Base-by-base conservation (phyloP, 2,113 vertebrate species). In the Gnathonemus longibarbis region DNA sequence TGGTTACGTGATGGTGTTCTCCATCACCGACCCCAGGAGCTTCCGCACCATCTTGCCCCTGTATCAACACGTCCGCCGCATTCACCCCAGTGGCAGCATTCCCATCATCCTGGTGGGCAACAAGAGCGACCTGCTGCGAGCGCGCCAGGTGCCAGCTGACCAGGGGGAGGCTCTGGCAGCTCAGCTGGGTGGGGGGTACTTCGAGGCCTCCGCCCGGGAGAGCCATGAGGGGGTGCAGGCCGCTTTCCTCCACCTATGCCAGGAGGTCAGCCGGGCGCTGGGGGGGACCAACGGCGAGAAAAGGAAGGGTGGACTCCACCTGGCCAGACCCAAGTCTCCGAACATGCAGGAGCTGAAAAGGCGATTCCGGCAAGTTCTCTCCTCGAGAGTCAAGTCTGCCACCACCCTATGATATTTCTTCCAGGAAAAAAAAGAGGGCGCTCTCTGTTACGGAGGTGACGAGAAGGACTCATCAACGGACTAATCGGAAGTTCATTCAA, bases 301-400 rank as follows among this genome's bases (percentile, higher is more conserved):
- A 84, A 93, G 97, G n/a, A 95, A 95, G 39, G 97, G 96, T 8
- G 97, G 98, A 0, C 96, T 98, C 19, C 97, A 98, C 91, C 96
- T 98, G 1, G 96, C 96, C n/a, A 92, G 98, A 17, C 97, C 98
- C 89, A 98, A 98, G 66, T 98, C 97, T 7, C 98, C 97, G 48
- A 98, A 98, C 92, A 98, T 98, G 98, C 98, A 98, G 92, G 98
- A 98, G 93, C 90, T 98, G 90, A 98, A 98, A 94, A 97, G 98
- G 92, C 95, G 98, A 2, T 95, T 98, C 94, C 96, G 97, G 87
- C 97, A 98, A 94, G 97, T 97, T 46, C 95, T 98, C 49, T 98
- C 97, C 80, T 97, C 98, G 77, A 97, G 97, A 93, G 97, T 96
- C 80, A 98, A 97, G 92, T 97, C 97, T 0, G 93, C 96, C 86